These are phyloP conservation scores for Bursaphelenchus mucronatus DNA, from an alignment of 1,140 invertebrate genomes.

Conservation along the genomic window DNA sequence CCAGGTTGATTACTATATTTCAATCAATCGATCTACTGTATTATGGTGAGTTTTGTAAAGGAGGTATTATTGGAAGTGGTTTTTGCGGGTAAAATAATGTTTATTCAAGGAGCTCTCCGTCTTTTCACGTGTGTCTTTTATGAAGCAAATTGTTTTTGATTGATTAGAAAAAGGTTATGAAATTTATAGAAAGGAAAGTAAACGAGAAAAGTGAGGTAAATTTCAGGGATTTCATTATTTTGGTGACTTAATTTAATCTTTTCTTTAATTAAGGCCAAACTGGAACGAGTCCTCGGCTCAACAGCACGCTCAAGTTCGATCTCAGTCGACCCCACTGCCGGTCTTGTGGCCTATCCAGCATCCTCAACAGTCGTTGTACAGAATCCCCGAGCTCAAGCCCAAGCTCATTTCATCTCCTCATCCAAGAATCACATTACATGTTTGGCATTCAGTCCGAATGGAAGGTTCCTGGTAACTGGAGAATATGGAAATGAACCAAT, in stretches of 20 bases:
- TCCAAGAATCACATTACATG: conserved; percentile 46
- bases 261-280: conserved; percentile 46
- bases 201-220: not conserved
- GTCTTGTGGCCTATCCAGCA: conserved; percentile 53
- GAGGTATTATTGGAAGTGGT: too few species aligned
- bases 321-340: conserved; percentile 44
- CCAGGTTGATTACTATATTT: too few species aligned
- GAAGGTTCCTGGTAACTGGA: conserved; percentile 43
- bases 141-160: not conserved
- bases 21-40: too few species aligned
- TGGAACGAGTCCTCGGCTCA: conserved; percentile 48
- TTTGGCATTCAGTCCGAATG: conserved; percentile 43
- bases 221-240: not conserved
- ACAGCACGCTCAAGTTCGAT: conserved; percentile 48
- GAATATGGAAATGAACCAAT: conserved; percentile 48
- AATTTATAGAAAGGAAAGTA: not conserved
- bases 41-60: too few species aligned
- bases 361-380: conserved; percentile 54
- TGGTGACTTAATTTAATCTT: not conserved
- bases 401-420: conserved; percentile 46
- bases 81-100: too few species aligned
- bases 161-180: not conserved
- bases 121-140: too few species aligned
- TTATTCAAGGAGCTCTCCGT: too few species aligned
- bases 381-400: conserved; percentile 37